phyloP scores from a whole-genome alignment of 2,888 invertebrate genomes.

The Xestia sexstrigata region DNA sequence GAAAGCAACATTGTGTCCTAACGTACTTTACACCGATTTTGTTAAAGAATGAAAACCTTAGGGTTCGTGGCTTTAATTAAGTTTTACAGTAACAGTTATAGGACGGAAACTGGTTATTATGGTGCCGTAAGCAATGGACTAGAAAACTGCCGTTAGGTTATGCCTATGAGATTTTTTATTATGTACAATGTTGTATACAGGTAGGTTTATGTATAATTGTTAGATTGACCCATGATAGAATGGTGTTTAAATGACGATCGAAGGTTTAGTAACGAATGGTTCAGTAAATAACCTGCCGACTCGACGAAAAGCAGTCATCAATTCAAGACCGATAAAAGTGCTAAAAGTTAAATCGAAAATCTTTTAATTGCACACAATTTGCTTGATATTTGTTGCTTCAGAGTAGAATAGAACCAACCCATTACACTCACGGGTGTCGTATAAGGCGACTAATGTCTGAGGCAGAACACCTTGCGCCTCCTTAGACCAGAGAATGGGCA shows the following conservation, averaged over 20 bases:
- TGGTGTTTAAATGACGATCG: background rate
- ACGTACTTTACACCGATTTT: background rate
- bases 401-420: no score
- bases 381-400: no score
- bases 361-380: background rate
- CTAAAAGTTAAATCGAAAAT: background rate
- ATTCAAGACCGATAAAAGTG: no score
- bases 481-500: no score
- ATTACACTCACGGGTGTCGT: no score
- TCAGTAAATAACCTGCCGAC: background rate
- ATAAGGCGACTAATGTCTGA: no score
- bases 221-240: background rate
- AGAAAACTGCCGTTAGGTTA: slow-evolving; percentile 45
- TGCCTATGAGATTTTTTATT: slow-evolving; percentile 19
- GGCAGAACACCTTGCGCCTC: no score
- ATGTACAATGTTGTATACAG: background rate
- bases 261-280: background rate
- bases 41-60: slow-evolving; percentile 8
- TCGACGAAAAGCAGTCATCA: no score
- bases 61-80: slow-evolving; percentile 27
- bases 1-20: background rate
- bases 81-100: slow-evolving; percentile 40
- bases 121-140: slow-evolving; percentile 26
- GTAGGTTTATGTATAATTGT: background rate
- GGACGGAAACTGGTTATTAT: slow-evolving; percentile 36